Base-by-base conservation (phyloP, 2,888 invertebrate species). In the Lasioglossum marginatum region DNA sequence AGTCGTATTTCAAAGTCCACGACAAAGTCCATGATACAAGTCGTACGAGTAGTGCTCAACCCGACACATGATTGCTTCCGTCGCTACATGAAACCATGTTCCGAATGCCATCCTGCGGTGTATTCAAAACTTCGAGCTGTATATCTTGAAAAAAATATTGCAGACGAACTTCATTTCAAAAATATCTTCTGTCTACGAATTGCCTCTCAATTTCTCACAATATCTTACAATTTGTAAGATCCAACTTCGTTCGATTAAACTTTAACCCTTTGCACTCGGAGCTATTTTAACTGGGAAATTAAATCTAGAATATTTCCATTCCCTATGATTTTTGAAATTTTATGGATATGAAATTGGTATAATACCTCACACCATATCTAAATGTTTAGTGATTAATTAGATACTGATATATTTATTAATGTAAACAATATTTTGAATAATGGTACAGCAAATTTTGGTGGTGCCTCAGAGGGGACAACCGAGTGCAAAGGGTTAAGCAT, bases 1-100 rank as follows among this genome's bases (percentile, higher is more conserved):
- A 87, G 77, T 93, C 88, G 70, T 77, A 77, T 92, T 92, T 90
- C 91, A 91, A 89, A 92, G 88, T 89, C 89, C 89, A 92, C 82
- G 72, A 23, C n/a, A n/a, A 70, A 19, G 31, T 43, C 71, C 70
- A 70, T 14, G 37, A 27, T 52, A 52, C 72, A 43, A 48, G 57
- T 23, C 45, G 68, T 40, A 34, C 27, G n/a, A 48, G 68, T 23
- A 34, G 34, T 37, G 66, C 60, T 31, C 52, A 14, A 75, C 68
- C 34, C 12, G 37, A 31, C 81, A 60, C 73, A 5, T 27, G 48
- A 76, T 75, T 86, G 66, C 71, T n/a, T 37, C 63, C 85, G 71
- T 92, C 89, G 86, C 83, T 84, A 91, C 92, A 74, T 40, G 40
- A 1, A n/a, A 66, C 40, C 37, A 12, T 40, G 4, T 40, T 14